Evolutionary conservation across 1,140 invertebrate species (phyloP), one percentile per base, ranked within the genome.

Genomic region (Drosophila mojavensis): DNA sequence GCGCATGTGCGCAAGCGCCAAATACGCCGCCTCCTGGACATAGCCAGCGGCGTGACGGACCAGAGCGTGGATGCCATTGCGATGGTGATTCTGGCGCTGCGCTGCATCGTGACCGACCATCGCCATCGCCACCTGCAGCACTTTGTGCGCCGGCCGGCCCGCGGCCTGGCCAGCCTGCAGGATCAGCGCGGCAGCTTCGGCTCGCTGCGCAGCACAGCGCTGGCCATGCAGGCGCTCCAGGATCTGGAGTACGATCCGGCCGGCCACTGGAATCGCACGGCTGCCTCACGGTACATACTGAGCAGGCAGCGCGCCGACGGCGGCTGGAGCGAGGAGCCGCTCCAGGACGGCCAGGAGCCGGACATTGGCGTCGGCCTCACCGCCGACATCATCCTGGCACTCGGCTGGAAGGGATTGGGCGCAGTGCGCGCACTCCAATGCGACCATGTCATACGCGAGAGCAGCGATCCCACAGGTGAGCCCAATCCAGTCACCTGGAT

Each of bases 81-180:
- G 0, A 96, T 97, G 95, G 96, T 96, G 15, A 95, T 97, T 24
- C 92, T 97, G 91, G 96, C 96, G 0, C 92, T 97, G 59, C 95
- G 96, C 58, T 98, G 97, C 91, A 96, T 97, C 62, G 95, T 96
- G n/a, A 96, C 96, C 71, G 96, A 97, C 76, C 96, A 97, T 81
- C 94, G 96, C 1, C 96, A 97, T 85, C 94, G 96, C 33, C 96
- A 96, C 79, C 92, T 97, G 30, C 94, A 96, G 68, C 96, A 96
- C 81, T 96, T 96, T 78, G 94, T 97, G 11, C 93, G 95, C 4
- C 95, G 96, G 36, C 96, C 96, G 0, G 95, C 96, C 69, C 93
- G 95, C 0, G 95, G 94, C 1, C 92, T 98, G 60, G 96, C 96
- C n/a, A 93, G 94, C 11, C 95, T 96, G 66, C 97, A 97, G 90